Evolutionary conservation across 2,113 vertebrate species (phyloP), one percentile per base, ranked within the genome.

Genomic region (Morone saxatilis): DNA sequence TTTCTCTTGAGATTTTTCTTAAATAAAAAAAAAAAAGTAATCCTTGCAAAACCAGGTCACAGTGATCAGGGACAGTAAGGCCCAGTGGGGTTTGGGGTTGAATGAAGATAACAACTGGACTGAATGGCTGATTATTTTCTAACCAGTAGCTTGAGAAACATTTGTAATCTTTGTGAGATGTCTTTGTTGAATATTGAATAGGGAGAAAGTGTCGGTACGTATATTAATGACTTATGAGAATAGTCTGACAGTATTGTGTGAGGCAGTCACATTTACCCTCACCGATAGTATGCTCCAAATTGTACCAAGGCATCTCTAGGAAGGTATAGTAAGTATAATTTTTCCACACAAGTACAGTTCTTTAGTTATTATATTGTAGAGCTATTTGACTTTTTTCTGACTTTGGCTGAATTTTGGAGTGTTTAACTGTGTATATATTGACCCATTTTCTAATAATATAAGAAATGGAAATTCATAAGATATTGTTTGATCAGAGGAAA

Each of bases 111-210:
- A 76, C 54, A 71, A 36, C 12, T 47, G 1, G 53, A 71, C 7
- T 73, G 36, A 73, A 71, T 62, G 40, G 70, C 67, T 25, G 31
- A 85, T 74, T 71, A 2, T 76, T 81, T 65, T 59, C 69, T 80
- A 66, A 77, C 54, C 65, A 85, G 20, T 62, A 80, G 51, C 69
- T 41, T n/a, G n/a, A 67, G 25, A 48, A 84, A 57, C 48, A 10
- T 57, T 81, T 81, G 22, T 78, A 65, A 78, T 85, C 67, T 85
- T 72, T 86, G 67, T 62, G 48, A 57, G 54, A 65, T 60, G 71
- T 91, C 79, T 88, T 91, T 91, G 80, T 80, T 88, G 60, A 81
- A 54, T 81, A 50, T 50, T 91, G 60, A 89, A 88, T 87, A 57
- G 84, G 41, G 61, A 80, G 47, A 65, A 78, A 77, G 69, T 70